Evolutionary conservation across 2,113 vertebrate genomes (phyloP).

Genomic region (Channa argus): DNA sequence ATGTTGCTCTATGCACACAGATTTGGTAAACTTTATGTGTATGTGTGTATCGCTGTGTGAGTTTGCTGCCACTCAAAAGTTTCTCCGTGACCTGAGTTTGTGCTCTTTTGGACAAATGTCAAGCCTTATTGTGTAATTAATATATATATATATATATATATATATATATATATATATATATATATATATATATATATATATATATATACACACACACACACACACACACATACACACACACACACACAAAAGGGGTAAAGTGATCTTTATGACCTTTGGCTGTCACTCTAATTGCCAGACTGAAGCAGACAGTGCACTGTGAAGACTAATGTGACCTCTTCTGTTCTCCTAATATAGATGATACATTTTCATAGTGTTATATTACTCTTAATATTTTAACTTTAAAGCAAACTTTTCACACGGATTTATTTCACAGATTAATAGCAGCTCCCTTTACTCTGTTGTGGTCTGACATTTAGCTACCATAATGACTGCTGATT

Average conservation of each 20-base stretch:
- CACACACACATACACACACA: no score
- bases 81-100: not conserved
- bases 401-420: slow-evolving; percentile 43
- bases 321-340: not conserved
- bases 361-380: slow-evolving; percentile 8
- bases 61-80: not conserved
- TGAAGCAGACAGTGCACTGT: not conserved
- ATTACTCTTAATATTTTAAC: slow-evolving; percentile 27
- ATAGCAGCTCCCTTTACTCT: slow-evolving; percentile 37
- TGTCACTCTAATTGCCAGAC: not conserved
- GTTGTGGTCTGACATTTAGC: slow-evolving; percentile 68
- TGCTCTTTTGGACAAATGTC: not conserved
- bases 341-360: not conserved
- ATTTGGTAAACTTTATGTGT: slow-evolving; percentile 9
- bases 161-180: no score
- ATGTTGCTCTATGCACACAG: slow-evolving; percentile 14
- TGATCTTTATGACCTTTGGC: not conserved
- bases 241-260: no score
- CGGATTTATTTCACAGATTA: slow-evolving; percentile 28
- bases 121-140: not conserved
- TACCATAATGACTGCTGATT: slow-evolving; percentile 68
- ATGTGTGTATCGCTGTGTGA: slow-evolving; percentile 1
- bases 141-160: no score
- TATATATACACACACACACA: no score
- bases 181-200: no score